Base-by-base conservation (phyloP, 2,797 vertebrate genomes). In the Malurus splendens region DNA sequence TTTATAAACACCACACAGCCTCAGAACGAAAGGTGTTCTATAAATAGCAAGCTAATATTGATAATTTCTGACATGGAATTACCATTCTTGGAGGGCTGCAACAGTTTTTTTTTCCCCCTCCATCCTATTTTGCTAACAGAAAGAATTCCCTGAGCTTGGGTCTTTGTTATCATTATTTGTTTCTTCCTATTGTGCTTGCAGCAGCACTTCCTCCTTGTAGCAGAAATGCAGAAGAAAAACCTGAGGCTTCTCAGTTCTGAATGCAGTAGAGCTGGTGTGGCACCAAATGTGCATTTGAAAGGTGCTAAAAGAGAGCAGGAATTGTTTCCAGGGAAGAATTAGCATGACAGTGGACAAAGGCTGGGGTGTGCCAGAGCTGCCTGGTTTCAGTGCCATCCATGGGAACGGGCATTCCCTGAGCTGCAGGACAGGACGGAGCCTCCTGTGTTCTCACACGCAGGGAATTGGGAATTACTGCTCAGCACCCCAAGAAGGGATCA, bases 201-300 rank as follows among this genome's bases (percentile, higher is more conserved):
- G 71, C 74, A 28, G 36, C 74, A 32, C 54, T 95, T 95, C 87
- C 79, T 82, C 64, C 55, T 75, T 19, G 27, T 50, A 87, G 33
- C 38, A 78, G 88, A 90, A 88, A 81, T 5, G 38, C 79, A 84
- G 67, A 85, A 90, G 73, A 70, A 85, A 90, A 92, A 85, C 80
- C 84, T 12, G 48, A 41, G 61, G 39, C 77, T 87, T 66, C 82
- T 87, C 33, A 45, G 0, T 65, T 55, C 61, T 68, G 78, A 91
- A 75, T 80, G 75, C 84, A 10, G 54, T 41, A 25, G 79, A 70
- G 51, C 62, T 44, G 91, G 55, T 36, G 23, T 65, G 90, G 72
- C 90, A 92, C 93, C 73, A 90, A 95, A 92, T 92, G 92, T 86
- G 87, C 90, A 84, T 95, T 93, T 95, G 92, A 93, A 95, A 94